Base-by-base conservation (phyloP, 2,888 invertebrate species). In the Epinotia ramella region DNA sequence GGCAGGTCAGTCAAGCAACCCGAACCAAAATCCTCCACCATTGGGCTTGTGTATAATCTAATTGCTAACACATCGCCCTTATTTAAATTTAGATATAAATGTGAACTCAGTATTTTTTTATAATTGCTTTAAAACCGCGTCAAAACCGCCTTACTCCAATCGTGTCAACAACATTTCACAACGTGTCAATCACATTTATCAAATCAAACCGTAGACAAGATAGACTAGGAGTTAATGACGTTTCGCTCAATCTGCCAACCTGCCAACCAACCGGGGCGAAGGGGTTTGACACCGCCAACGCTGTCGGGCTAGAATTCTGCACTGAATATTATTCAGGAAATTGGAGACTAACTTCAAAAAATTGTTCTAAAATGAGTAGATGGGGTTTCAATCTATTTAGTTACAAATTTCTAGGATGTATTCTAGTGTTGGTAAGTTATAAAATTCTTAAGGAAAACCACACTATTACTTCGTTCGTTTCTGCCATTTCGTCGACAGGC, bases 351-450 rank as follows among this genome's bases (percentile, higher is more conserved):
- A 67, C 28, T 67, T 18, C 33, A 57, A 57, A 16, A 56, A 67
- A 57, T 20, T 72, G 40, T 77, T 78, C 74, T 73, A 86, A 77
- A 79, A 90, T 90, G 90, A 84, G 82, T 86, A 84, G 84, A 81
- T 84, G 81, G 86, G 78, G 79, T 80, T 77, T 79, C 77, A 85
- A 84, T 83, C 80, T 89, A 79, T 84, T 84, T 78, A 88, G 81
- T 84, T 88, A 84, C 71, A 92, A 87, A 88, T 85, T 87, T 67
- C 66, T 87, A 79, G 85, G 84, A 81, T 86, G 86, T 78, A 77
- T 88, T 79, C 77, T 91, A 78, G 84, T 93, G 79, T 86, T 93
- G 91, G 93, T 93, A 86, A 89, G 92, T 82, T 73, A 73, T 59
- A 74, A 72, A 79, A 76, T 71, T 68, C 18, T 63, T 28, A 33